Percentiles rank a stretch among this genome's conserved stretches.
Conservation (phyloP, 2,888 invertebrate genomes). For the Anaspis maculata region DNA sequence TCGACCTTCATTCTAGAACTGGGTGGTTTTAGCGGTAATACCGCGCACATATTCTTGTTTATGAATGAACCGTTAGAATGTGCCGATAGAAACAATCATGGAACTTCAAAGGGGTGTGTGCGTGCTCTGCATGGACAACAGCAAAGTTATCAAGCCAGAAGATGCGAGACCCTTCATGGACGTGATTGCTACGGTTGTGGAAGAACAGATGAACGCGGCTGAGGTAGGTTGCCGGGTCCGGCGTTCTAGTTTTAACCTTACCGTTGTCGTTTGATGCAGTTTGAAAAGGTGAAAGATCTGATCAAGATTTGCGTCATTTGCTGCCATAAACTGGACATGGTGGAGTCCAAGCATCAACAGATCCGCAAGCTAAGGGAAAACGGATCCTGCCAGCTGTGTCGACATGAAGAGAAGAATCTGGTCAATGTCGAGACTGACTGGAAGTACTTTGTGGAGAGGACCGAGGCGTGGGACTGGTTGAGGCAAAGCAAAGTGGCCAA, state of each 20-base stretch:
- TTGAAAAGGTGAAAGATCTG: conserved; percentile 6
- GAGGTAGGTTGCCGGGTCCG: conserved; percentile 4
- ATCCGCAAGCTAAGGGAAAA: background rate
- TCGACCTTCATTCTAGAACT: no score
- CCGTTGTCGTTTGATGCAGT: no score
- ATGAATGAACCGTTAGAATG: no score
- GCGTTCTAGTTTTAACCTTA: background rate
- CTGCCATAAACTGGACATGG: conserved; percentile 6
- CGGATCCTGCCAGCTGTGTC: conserved; percentile 6
- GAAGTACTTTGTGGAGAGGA: conserved; percentile 6
- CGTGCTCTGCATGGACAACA: conserved; percentile 6
- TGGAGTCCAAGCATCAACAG: no score
- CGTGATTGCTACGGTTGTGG: background rate
- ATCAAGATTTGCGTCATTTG: conserved; percentile 6
- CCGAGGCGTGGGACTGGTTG: conserved; percentile 1
- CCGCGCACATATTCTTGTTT: background rate
- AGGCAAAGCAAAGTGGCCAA: background rate
- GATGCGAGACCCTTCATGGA: conserved; percentile 5
- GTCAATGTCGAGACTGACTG: conserved; percentile 6
- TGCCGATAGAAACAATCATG: no score
- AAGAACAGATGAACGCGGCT: background rate
- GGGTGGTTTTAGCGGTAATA: no score
- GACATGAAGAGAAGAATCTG: conserved; percentile 1
- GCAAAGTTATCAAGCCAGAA: conserved; percentile 3
- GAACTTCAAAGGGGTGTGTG: conserved; percentile 10